Conservation (phyloP, 2,797 vertebrate species). For the Avahi laniger region DNA sequence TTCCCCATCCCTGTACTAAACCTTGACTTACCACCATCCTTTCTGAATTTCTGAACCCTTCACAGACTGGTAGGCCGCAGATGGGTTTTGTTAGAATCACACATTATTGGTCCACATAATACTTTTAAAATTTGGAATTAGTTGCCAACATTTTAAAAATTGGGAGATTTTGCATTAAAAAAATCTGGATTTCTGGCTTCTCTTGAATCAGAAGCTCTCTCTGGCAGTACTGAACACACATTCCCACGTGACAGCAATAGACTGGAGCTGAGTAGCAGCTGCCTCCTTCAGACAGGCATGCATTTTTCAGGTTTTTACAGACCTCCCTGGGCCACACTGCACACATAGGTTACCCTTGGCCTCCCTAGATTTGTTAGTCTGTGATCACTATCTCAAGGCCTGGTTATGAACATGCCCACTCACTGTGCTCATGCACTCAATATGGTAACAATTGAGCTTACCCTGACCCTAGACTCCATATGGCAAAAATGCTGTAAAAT, state of each 20-base stretch:
- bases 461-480: background rate
- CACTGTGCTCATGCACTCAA: background rate
- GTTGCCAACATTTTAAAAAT: background rate
- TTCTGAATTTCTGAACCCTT: background rate
- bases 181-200: background rate
- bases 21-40: background rate
- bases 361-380: background rate
- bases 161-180: background rate
- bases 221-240: background rate
- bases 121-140: background rate
- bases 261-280: background rate
- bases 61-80: background rate
- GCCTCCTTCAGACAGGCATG: background rate
- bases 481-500: background rate
- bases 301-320: background rate
- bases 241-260: background rate
- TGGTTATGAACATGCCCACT: background rate
- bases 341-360: background rate
- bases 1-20: background rate
- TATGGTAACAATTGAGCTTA: background rate
- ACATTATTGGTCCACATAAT: background rate
- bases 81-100: slow-evolving; percentile 34
- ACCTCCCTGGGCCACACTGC: background rate
- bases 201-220: slow-evolving; percentile 8
- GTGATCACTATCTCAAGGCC: background rate